Evolutionary conservation across 2,113 vertebrate genomes (phyloP), one percentile per base, ranked within the genome.

Genomic region (Muntiacus muntjak): DNA sequence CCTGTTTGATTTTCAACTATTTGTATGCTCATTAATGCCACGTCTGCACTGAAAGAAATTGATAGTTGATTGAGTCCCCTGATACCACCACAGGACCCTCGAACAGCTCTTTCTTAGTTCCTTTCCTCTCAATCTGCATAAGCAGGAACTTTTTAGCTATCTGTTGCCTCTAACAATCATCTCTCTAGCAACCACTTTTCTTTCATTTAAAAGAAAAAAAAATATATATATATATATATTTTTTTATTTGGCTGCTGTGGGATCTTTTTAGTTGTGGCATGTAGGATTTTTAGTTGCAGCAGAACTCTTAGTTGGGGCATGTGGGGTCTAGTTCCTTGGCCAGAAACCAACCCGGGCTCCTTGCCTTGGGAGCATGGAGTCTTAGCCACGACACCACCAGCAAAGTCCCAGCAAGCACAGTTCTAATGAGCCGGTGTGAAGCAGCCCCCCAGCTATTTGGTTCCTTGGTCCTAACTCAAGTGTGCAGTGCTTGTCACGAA

Each of bases 401-500:
- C 19, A 40, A 74, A 36, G n/a, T 74, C n/a, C 67, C 67, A 74
- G 67, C 10, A 74, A 25, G 36, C 67, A 3, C 36, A 25, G 23
- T 50, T 23, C 26, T 54, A 54, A 71, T 12, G 25, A 54, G 25
- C 19, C n/a, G 47, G 28, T 11, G n/a, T 45, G 40, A 86, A 71
- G 14, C 2, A 50, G 25, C 11, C 60, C 1, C 3, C 10, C 25
- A 26, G 11, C 10, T 21, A 26, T 26, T 47, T 28, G 4, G 1
- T 64, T 12, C 60, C 6, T 90, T 58, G 19, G 26, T 2, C 7
- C 4, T 52, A 62, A 62, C 57, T 78, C 28, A 30, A 89, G 11
- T 54, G 3, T 13, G 0, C 2, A 33, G 10, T 12, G 4, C 9
- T n/a, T 25, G 2, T 74, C 28, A 7, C 33, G 28, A 14, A 7